A percentile compares a stretch with the other conserved stretches of the same genome.
Conservation (phyloP, 2,113 vertebrate species). For the Madoqua kirkii region DNA sequence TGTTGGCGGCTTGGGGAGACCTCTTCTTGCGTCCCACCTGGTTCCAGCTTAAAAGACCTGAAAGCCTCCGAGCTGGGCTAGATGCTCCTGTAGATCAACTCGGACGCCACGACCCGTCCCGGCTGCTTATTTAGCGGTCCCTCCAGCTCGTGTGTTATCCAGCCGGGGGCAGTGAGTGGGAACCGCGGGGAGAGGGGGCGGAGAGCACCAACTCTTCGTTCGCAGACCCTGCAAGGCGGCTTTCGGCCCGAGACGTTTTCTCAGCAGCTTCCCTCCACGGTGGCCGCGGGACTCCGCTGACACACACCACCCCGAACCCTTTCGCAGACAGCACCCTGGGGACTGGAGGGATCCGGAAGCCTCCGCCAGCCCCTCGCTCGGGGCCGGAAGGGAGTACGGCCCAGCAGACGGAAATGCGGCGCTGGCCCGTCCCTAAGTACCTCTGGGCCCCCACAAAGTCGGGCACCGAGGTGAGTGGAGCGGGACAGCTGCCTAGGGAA, state of each 20-base stretch:
- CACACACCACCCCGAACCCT: not conserved
- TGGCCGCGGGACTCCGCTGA: not conserved
- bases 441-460: not conserved
- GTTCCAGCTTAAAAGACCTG: not conserved
- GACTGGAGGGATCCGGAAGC: not conserved
- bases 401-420: not conserved
- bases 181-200: not conserved
- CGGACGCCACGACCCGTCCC: not conserved
- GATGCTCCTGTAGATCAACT: constrained; percentile 41
- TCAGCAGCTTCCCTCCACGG: not conserved
- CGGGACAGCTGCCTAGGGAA: not conserved
- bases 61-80: not conserved
- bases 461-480: not conserved
- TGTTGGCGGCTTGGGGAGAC: not conserved
- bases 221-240: not conserved
- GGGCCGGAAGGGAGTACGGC: not conserved
- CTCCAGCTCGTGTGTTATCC: not conserved
- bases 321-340: not conserved
- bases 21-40: not conserved
- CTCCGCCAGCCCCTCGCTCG: not conserved
- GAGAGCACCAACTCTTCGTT: not conserved
- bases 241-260: not conserved
- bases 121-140: constrained; percentile 25
- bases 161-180: not conserved
- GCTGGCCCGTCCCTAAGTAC: not conserved